Base-by-base conservation (phyloP, 53 echinoderm and acorn worm genomes). In the Mesocentrotus franciscanus region DNA sequence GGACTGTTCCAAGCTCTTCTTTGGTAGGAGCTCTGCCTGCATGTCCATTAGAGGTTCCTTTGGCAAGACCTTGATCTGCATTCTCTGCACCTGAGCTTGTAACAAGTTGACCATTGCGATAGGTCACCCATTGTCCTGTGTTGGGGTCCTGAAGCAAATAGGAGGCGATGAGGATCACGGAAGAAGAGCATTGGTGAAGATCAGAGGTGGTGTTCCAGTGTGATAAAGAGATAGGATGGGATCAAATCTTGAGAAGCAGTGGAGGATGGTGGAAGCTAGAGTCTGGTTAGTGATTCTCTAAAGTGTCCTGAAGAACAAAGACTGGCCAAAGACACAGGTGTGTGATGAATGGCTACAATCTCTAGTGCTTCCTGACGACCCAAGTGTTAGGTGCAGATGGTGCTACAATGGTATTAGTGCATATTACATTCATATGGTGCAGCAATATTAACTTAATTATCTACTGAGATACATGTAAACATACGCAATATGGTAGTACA, bases 371-470 rank as follows among this genome's bases (percentile, higher is more conserved):
- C 87, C n/a, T 12, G 57, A 58, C n/a, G 57, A 87, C 87, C 87
- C 87, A 0, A 27, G 59, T 87, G 39, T 36, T 17, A 87, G 10
- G 87, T 87, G 29, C 9, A 55, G 12, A 57, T 87, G 87, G 57
- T 87, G 56, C 58, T 87, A 58, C 49, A n/a, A 58, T 58, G 87
- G n/a, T 57, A 27, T 87, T 87, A 87, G 87, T 87, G 87, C 87
- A 87, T 10, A 27, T 59, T 18, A 64, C 64, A 49, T 49, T 76
- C 76, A 76, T 13, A 81, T 33, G 33, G 81, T 81, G 81, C 81
- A 81, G 22, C 36, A 0, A 81, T 64, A 16, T 64, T 10, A 64
- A 18, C 6, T 20, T 64, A 64, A 64, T 20, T 18, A 64, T 64
- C 64, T 18, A 64, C 64, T 18, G 7, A 20, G 17, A 12, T 64